phyloP scores from a whole-genome alignment of 2,113 vertebrate genomes.

The Pterophyllum scalare region DNA sequence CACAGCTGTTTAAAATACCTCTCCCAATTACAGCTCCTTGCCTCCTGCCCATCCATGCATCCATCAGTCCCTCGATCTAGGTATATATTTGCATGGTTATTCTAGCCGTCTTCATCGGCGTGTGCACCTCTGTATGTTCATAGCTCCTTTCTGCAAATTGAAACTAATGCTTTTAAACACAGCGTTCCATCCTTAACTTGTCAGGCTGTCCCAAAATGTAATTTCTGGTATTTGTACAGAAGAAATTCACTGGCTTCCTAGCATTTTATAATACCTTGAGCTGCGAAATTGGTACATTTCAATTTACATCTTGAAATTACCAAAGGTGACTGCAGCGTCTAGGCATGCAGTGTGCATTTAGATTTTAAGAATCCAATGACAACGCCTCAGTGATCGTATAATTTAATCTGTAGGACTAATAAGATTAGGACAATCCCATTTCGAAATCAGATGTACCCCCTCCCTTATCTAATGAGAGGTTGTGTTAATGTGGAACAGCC shows the following conservation, averaged over 20 bases:
- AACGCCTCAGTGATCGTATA: slow-evolving; percentile 45
- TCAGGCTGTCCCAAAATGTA: not conserved
- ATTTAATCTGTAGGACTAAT: slow-evolving; percentile 71
- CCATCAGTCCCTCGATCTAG: not conserved
- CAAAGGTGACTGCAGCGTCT: not conserved
- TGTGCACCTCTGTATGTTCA: not conserved
- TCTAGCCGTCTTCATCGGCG: not conserved
- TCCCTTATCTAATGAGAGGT: slow-evolving; percentile 59
- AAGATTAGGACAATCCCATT: slow-evolving; percentile 75
- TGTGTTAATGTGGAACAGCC: slow-evolving; percentile 82
- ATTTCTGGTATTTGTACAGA: not conserved
- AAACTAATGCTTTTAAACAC: not conserved
- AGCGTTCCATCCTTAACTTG: not conserved
- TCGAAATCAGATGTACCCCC: slow-evolving; percentile 57
- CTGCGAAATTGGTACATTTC: not conserved
- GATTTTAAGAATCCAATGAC: slow-evolving; percentile 33
- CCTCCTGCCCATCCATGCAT: not conserved
- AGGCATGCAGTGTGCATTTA: slow-evolving; percentile 27
- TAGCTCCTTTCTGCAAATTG: not conserved
- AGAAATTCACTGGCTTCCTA: not conserved
- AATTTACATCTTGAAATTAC: slow-evolving; percentile 3
- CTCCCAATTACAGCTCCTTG: not conserved
- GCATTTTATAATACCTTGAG: not conserved
- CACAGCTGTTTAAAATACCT: slow-evolving; percentile 12
- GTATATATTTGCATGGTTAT: not conserved